phyloP scores from a whole-genome alignment of 2,888 invertebrate species.

The Troides helena region DNA sequence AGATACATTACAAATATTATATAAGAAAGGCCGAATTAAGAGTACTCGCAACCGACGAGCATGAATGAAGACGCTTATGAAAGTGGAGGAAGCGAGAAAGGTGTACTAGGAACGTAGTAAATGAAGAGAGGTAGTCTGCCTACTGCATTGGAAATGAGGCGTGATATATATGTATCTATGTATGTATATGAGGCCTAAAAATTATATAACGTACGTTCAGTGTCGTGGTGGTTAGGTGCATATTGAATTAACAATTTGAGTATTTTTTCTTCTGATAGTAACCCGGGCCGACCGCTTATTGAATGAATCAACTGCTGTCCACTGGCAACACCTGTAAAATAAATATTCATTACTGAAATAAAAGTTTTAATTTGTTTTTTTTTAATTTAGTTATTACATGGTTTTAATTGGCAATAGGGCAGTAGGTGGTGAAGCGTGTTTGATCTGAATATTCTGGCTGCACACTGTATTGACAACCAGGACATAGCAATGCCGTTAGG shows the following conservation, averaged over 20 bases:
- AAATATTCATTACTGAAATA: background rate
- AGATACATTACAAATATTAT: background rate
- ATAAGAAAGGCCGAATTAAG: background rate
- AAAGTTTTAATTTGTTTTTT: background rate
- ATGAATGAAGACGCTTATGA: too few relatives aligned
- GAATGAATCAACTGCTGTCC: constrained; percentile 64
- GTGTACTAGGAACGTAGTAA: too few relatives aligned
- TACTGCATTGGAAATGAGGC: too few relatives aligned
- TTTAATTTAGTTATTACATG: background rate
- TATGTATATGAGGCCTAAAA: background rate
- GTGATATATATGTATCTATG: too few relatives aligned
- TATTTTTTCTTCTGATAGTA: constrained; percentile 66
- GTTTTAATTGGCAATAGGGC: too few relatives aligned
- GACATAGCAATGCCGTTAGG: too few relatives aligned
- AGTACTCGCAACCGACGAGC: too few relatives aligned
- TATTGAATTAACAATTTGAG: constrained; percentile 58
- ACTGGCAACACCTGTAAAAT: constrained; percentile 55
- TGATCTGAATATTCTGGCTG: too few relatives aligned
- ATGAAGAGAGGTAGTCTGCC: too few relatives aligned
- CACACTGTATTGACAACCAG: too few relatives aligned
- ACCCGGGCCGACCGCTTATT: constrained; percentile 56
- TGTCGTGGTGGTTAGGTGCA: constrained; percentile 60
- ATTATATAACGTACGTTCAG: constrained; percentile 46
- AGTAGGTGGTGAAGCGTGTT: too few relatives aligned
- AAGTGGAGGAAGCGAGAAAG: too few relatives aligned